phyloP scores from a whole-genome alignment of 2,888 invertebrate genomes.

The Torymus aiolomorphi region DNA sequence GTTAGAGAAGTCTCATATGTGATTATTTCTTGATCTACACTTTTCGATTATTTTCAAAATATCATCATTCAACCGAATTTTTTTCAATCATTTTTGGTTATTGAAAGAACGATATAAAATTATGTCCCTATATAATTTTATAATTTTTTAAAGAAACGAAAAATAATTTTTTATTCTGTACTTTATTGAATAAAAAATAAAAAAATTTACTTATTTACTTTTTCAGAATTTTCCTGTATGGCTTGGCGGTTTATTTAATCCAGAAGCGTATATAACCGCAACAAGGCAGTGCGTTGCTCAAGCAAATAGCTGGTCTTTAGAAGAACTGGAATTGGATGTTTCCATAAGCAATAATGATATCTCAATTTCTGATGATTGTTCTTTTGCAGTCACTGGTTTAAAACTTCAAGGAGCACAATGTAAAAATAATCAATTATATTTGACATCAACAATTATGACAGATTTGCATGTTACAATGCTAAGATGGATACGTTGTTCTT shows the following conservation, averaged over 20 bases:
- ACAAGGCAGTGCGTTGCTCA: slow-evolving; percentile 98
- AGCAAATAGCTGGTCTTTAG: slow-evolving; percentile 97
- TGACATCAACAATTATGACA: slow-evolving; percentile 96
- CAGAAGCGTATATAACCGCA: slow-evolving; percentile 99
- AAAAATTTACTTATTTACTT: slow-evolving; percentile 31
- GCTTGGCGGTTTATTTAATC: slow-evolving; percentile 98
- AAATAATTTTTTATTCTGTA: background rate
- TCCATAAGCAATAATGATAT: slow-evolving; percentile 80
- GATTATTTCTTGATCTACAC: no score
- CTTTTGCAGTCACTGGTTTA: slow-evolving; percentile 86
- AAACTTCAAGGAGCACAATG: slow-evolving; percentile 98
- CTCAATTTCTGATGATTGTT: slow-evolving; percentile 80
- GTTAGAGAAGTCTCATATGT: no score
- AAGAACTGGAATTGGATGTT: slow-evolving; percentile 93
- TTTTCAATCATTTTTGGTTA: no score
- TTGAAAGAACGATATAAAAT: no score
- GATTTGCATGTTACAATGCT: slow-evolving; percentile 93
- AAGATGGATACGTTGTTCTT: slow-evolving; percentile 88
- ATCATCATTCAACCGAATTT: no score
- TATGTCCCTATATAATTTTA: no score
- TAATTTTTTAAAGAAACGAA: no score
- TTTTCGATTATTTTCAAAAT: no score
- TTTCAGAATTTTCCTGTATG: slow-evolving; percentile 92
- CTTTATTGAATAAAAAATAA: slow-evolving; percentile 3
- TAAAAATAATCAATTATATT: slow-evolving; percentile 90